Percentiles rank a stretch among this genome's conserved stretches.
phyloP scores from a whole-genome alignment of 2,797 vertebrate species.

The Tolypeutes matacus region DNA sequence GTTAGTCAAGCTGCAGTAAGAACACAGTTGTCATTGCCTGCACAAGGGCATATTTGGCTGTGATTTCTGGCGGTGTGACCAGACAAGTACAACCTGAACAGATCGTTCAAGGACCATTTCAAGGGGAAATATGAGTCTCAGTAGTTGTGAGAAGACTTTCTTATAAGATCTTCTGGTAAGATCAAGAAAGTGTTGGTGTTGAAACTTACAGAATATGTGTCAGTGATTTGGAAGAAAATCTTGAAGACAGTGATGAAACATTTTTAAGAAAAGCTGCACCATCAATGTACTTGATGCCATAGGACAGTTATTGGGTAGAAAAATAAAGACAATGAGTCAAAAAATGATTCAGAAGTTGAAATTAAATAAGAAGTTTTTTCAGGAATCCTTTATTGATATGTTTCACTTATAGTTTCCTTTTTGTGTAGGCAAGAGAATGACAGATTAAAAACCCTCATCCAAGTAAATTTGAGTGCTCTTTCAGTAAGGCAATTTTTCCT shows the following conservation, averaged over 20 bases:
- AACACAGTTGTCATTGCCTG: not conserved
- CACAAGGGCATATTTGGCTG: not conserved
- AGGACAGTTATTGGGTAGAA: not conserved
- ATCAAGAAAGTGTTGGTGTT: not conserved
- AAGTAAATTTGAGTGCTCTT: not conserved
- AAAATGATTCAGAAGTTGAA: not conserved
- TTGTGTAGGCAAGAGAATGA: not conserved
- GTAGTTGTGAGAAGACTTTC: not conserved
- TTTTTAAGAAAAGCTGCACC: not conserved
- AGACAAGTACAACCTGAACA: not conserved
- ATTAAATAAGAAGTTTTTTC: not conserved
- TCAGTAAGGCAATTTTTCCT: not conserved
- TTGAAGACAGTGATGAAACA: not conserved
- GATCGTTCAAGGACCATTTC: slow-evolving; percentile 6
- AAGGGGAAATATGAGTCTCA: slow-evolving; percentile 3
- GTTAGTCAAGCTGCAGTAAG: not conserved
- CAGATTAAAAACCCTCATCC: not conserved
- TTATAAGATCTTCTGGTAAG: not conserved
- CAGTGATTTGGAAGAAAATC: slow-evolving; percentile 3
- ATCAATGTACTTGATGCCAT: not conserved
- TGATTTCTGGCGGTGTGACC: not conserved
- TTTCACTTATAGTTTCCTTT: slow-evolving; percentile 23
- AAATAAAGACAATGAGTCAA: not conserved
- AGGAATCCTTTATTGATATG: not conserved
- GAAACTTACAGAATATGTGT: not conserved